These are phyloP conservation scores for Girardia tigrina DNA, from an alignment of 2,888 invertebrate genomes.

Conservation along the genomic window DNA sequence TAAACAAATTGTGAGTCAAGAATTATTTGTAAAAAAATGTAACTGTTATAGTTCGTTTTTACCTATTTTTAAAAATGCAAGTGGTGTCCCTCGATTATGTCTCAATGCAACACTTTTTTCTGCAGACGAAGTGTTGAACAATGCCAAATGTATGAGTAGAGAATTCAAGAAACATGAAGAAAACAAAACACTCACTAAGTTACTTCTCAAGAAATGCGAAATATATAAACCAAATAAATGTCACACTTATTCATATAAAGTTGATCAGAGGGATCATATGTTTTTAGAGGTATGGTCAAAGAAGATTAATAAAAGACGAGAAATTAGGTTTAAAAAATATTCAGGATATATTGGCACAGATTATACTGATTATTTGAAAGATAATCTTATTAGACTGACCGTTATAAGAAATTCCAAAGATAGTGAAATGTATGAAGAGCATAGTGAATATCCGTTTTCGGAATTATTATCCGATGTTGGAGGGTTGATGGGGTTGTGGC, in stretches of 20 bases:
- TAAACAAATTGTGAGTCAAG: neutral
- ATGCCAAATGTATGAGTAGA: neutral
- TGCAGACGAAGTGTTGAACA: neutral
- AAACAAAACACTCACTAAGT: neutral
- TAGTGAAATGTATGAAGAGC: neutral
- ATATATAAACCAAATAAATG: neutral
- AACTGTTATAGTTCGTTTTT: conserved; percentile 5
- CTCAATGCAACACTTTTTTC: conserved; percentile 5
- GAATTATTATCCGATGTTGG: conserved; percentile 1
- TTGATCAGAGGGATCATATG: neutral
- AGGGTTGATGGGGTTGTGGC: conserved; percentile 7
- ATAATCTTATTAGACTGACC: neutral
- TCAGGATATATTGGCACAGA: neutral
- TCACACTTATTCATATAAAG: neutral
- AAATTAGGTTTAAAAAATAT: neutral
- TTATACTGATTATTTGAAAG: neutral
- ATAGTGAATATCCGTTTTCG: neutral
- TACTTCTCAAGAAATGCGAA: neutral
- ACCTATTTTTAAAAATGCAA: neutral
- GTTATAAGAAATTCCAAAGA: neutral
- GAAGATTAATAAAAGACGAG: neutral
- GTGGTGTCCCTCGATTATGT: neutral
- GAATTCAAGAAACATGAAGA: neutral
- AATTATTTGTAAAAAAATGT: neutral
- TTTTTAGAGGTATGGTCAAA: neutral